These are phyloP conservation scores for Bujurquina vittata DNA, from an alignment of 2,113 vertebrate species.

Conservation along the genomic window DNA sequence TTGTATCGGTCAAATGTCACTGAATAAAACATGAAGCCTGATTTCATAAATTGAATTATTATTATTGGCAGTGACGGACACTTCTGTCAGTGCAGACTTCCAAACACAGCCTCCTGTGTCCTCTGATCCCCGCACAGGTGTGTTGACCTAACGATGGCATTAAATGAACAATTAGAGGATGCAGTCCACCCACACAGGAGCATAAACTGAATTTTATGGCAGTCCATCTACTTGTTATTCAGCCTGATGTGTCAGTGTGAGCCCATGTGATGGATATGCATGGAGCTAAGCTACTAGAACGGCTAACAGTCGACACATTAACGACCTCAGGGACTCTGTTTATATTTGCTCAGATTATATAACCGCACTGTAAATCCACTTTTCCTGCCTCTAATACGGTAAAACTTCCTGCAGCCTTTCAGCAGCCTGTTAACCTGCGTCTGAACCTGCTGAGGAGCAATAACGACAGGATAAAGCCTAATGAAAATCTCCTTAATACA, in stretches of 20 bases:
- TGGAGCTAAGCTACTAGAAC: not conserved
- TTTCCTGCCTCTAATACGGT: not conserved
- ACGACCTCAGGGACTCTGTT: not conserved
- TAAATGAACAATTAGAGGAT: not conserved
- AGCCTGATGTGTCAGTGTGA: not conserved
- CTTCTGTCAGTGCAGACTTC: not conserved
- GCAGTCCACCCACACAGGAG: not conserved
- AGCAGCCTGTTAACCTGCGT: constrained; percentile 22
- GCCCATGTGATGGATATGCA: not conserved
- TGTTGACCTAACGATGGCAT: not conserved
- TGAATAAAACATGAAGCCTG: not conserved
- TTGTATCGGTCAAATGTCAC: not conserved
- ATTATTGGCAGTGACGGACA: not conserved
- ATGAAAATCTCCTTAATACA: constrained; percentile 21
- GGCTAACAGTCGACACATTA: not conserved
- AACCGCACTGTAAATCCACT: constrained; percentile 3
- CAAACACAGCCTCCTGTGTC: not conserved
- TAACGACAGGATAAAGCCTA: not conserved
- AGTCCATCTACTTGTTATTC: not conserved
- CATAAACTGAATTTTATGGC: not conserved
- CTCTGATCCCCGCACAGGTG: not conserved
- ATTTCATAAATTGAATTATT: not conserved
- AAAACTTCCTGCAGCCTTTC: constrained; percentile 3
- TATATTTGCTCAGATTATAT: not conserved
- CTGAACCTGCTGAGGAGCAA: constrained; percentile 34